Conservation (phyloP, 2,797 vertebrate genomes). For the Cyprinella venusta region DNA sequence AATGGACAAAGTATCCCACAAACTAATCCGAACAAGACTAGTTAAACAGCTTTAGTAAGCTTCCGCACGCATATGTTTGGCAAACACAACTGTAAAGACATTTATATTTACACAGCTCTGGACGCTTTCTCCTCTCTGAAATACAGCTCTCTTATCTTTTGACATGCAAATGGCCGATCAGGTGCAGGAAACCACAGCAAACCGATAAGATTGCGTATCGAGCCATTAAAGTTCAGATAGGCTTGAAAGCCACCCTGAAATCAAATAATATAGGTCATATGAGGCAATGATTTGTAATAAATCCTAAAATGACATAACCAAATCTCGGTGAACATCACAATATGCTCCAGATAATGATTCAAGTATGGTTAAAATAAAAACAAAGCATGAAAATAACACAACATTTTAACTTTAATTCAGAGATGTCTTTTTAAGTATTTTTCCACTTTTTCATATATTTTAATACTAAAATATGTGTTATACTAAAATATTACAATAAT, state of each 20-base stretch:
- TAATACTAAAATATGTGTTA: too few species aligned
- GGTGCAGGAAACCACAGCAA: background rate
- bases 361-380: background rate
- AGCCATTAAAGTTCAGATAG: background rate
- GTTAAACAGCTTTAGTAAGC: slow-evolving; percentile 27
- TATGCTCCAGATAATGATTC: background rate
- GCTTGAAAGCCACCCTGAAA: background rate
- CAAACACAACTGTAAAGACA: slow-evolving; percentile 19
- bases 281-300: background rate
- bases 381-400: background rate
- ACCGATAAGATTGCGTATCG: background rate
- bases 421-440: background rate
- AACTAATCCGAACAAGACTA: slow-evolving; percentile 22
- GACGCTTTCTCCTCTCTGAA: background rate
- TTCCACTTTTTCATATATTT: too few species aligned
- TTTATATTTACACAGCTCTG: background rate
- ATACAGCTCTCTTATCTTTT: slow-evolving; percentile 7
- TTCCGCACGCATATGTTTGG: slow-evolving; percentile 19
- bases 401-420: background rate
- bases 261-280: background rate
- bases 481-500: background rate
- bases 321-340: background rate
- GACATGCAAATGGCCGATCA: background rate
- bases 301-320: background rate
- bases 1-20: slow-evolving; percentile 19